Evolutionary conservation across 2,113 vertebrate genomes (phyloP), one percentile per base, ranked within the genome.

Genomic region (Stomatorhinus ivindoensis): DNA sequence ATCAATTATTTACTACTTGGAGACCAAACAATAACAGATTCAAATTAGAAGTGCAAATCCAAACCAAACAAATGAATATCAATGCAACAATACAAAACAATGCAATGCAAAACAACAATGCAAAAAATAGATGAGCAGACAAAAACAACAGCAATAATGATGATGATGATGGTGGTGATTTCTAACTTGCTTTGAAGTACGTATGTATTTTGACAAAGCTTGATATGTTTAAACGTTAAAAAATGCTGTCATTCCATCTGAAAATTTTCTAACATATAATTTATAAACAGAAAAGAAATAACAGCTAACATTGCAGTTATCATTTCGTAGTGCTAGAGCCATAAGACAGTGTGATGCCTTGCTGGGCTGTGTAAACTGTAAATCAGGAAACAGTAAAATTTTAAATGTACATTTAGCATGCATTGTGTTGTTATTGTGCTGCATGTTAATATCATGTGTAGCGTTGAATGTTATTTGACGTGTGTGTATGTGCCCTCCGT

Each of bases 171-270:
- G 65, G 31, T 47, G 46, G 10, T 47, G 7, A 47, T 53, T 55
- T 21, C 24, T n/a, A 51, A 89, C 51, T n/a, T 58, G 53, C 76
- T 84, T 89, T 89, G 39, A 58, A 83, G 53, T 84, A 80, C 58
- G n/a, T n/a, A n/a, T n/a, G n/a, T n/a, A n/a, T n/a, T n/a, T n/a
- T n/a, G n/a, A n/a, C n/a, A n/a, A n/a, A n/a, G n/a, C n/a, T n/a
- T n/a, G n/a, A n/a, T n/a, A n/a, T n/a, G n/a, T n/a, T n/a, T n/a
- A n/a, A n/a, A n/a, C n/a, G n/a, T n/a, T n/a, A n/a, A n/a, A n/a
- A n/a, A n/a, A n/a, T n/a, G n/a, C n/a, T n/a, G n/a, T n/a, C n/a
- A n/a, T n/a, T n/a, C n/a, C n/a, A n/a, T n/a, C n/a, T n/a, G n/a
- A n/a, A n/a, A n/a, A n/a, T n/a, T n/a, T n/a, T n/a, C n/a, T n/a